phyloP scores from a whole-genome alignment of 53 echinoderm and acorn worm genomes.

The Arbacia lixula region DNA sequence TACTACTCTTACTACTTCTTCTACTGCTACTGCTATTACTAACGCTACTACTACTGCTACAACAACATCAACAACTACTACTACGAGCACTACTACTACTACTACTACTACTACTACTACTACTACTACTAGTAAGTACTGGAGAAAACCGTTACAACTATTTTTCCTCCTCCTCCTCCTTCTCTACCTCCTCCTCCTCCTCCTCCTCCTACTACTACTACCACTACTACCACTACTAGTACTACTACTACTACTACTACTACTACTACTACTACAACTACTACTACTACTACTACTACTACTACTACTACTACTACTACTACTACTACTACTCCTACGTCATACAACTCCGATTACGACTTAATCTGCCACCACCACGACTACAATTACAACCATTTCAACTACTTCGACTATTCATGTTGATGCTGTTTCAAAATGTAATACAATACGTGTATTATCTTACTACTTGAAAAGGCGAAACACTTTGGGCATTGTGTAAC shows the following conservation, averaged over 20 bases:
- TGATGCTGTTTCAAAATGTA: not conserved
- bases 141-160: not conserved
- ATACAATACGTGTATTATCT: too few relatives aligned
- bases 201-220: not conserved
- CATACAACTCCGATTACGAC: not conserved
- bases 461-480: too few relatives aligned
- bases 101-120: not conserved
- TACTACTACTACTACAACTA: constrained; percentile 16
- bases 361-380: constrained; percentile 2
- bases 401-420: constrained; percentile 1
- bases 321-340: not conserved
- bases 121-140: not conserved
- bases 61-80: not conserved
- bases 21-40: constrained; percentile 9
- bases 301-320: constrained; percentile 19
- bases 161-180: not conserved
- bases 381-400: not conserved
- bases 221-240: constrained; percentile 2
- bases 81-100: constrained; percentile 4
- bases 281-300: constrained; percentile 12
- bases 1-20: constrained; percentile 5
- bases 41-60: not conserved
- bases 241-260: constrained; percentile 28
- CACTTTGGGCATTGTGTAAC: too few relatives aligned
- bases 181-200: not conserved